Evolutionary conservation across 1,140 invertebrate genomes (phyloP).

Genomic region (Nephotettix cincticeps): DNA sequence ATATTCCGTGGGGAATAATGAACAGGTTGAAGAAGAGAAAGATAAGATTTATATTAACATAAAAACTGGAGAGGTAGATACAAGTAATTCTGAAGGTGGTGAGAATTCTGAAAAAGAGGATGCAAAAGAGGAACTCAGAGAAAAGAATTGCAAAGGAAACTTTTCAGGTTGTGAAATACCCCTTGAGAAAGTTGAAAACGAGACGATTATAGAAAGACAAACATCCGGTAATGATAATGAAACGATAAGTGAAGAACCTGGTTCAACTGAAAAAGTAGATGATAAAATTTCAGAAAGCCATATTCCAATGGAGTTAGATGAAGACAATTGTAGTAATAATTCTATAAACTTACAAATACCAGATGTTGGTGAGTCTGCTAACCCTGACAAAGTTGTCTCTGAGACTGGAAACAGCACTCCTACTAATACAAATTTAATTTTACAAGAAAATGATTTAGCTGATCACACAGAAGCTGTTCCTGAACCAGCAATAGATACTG

Average conservation of each 20-base stretch:
- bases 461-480: no score
- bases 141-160: no score
- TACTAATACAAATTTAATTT: no score
- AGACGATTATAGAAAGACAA: background rate
- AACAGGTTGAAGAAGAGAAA: conserved; percentile 46
- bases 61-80: conserved; percentile 55
- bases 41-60: conserved; percentile 56
- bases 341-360: no score
- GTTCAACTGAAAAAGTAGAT: background rate
- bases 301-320: background rate
- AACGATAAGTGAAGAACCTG: background rate
- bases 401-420: no score
- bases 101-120: conserved; percentile 27
- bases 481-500: no score
- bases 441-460: no score
- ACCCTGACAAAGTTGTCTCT: no score
- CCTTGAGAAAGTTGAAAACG: conserved; percentile 14
- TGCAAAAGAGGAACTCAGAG: conserved; percentile 10
- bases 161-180: background rate
- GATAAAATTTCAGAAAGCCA: background rate
- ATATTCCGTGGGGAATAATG: conserved; percentile 36
- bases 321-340: background rate
- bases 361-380: no score
- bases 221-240: conserved; percentile 2
- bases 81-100: conserved; percentile 2